A percentile compares a stretch with the other conserved stretches of the same genome.
phyloP scores from a whole-genome alignment of 2,113 vertebrate species.

The Tenrec ecaudatus region DNA sequence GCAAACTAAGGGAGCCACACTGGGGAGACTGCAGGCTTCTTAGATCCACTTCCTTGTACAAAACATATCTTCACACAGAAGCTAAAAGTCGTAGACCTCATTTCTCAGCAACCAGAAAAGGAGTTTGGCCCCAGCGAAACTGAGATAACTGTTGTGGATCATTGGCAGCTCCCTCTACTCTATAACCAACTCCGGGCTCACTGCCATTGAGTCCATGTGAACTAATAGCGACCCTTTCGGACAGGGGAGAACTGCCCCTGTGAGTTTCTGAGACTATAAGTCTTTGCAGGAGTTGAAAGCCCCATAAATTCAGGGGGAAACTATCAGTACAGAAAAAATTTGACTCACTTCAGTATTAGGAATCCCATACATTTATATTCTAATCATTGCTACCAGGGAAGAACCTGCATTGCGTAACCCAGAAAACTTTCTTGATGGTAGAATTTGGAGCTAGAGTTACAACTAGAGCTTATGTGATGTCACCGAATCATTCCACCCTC shows the following conservation, averaged over 20 bases:
- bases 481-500: not conserved
- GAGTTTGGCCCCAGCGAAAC: not conserved
- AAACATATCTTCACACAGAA: not conserved
- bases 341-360: not conserved
- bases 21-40: not conserved
- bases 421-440: not conserved
- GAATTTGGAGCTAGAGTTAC: not conserved
- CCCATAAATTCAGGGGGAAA: not conserved
- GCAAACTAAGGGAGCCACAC: not conserved
- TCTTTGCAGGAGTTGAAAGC: too few species aligned
- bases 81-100: not conserved
- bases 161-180: not conserved
- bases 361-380: not conserved
- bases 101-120: not conserved
- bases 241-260: too few species aligned
- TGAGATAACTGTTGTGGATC: not conserved
- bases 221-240: too few species aligned
- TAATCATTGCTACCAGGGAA: not conserved
- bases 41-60: not conserved
- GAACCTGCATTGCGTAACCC: not conserved
- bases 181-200: too few species aligned
- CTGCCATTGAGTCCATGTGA: too few species aligned
- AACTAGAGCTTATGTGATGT: not conserved
- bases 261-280: too few species aligned
- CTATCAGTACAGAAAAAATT: not conserved